Percentiles rank a stretch among this genome's conserved stretches.
Evolutionary conservation across 2,113 vertebrate species (phyloP).

Genomic region (Fukomys damarensis): DNA sequence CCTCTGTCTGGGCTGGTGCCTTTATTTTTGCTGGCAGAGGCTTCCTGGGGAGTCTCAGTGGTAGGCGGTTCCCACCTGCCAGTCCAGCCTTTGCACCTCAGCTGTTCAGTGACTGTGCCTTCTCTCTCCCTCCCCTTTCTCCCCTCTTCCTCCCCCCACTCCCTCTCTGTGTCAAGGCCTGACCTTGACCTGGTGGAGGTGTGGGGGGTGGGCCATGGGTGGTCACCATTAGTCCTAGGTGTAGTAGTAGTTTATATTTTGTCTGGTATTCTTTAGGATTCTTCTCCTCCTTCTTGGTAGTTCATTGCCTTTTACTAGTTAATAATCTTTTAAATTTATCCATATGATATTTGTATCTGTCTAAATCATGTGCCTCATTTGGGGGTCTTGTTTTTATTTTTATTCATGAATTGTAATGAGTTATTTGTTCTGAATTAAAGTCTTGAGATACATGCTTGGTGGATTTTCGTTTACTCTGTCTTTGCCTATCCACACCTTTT

Average conservation of each 20-base stretch:
- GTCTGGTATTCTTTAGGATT: background rate
- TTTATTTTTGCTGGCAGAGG: too few relatives aligned
- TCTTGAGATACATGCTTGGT: rapidly evolving
- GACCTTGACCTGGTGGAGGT: background rate
- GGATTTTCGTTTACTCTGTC: background rate
- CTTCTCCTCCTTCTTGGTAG: background rate
- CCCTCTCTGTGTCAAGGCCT: background rate
- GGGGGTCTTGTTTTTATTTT: background rate
- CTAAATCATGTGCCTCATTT: rapidly evolving
- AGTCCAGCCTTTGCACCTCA: too few relatives aligned
- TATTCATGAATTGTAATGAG: background rate
- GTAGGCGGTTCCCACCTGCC: too few relatives aligned
- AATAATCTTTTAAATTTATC: background rate
- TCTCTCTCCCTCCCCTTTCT: too few relatives aligned
- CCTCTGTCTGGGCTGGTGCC: too few relatives aligned
- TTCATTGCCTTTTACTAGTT: rapidly evolving
- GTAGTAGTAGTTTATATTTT: too few relatives aligned
- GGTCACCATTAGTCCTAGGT: background rate
- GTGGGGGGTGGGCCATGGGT: background rate
- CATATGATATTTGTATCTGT: rapidly evolving
- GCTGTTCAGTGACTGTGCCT: too few relatives aligned
- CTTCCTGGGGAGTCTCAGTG: too few relatives aligned
- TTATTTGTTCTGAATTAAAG: background rate
- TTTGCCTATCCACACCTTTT: background rate
- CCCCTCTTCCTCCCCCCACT: too few relatives aligned